These are phyloP conservation scores for Potorous gilbertii DNA, from an alignment of 2,797 vertebrate species.

Conservation along the genomic window DNA sequence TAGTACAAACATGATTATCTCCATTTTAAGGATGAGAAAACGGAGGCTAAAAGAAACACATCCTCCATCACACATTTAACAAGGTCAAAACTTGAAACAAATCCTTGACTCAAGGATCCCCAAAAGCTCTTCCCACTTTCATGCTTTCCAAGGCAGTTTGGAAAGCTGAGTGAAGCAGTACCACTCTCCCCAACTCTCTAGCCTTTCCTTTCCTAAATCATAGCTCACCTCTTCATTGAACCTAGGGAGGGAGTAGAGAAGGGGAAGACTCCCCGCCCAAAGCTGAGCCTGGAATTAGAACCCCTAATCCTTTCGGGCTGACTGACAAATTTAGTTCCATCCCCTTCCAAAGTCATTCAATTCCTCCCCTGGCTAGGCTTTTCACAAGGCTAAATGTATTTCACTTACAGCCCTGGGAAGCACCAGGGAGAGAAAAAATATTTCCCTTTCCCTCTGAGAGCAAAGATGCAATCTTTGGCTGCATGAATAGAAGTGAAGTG, in stretches of 20 bases:
- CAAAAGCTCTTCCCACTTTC: not conserved
- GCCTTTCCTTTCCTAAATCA: not conserved
- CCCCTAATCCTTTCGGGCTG: not conserved
- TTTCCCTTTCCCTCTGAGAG: conserved; percentile 11
- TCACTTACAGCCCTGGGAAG: conserved; percentile 48
- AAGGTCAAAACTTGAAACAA: not conserved
- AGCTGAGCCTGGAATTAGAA: not conserved
- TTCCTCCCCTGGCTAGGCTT: conserved; percentile 22
- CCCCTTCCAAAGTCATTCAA: conserved; percentile 50
- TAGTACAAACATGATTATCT: not conserved
- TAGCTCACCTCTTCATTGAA: not conserved
- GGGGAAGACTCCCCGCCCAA: not conserved
- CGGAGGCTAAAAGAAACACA: not conserved
- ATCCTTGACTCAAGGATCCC: not conserved
- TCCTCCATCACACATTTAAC: not conserved
- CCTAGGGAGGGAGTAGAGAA: not conserved
- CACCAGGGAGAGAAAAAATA: conserved; percentile 23
- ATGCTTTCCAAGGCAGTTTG: not conserved
- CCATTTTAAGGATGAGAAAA: not conserved
- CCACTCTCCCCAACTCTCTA: not conserved
- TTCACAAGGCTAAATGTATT: conserved; percentile 27
- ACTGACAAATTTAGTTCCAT: conserved; percentile 32
- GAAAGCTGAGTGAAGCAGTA: not conserved
- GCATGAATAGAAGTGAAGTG: conserved; percentile 1
- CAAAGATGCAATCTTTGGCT: not conserved